phyloP scores from a whole-genome alignment of 2,888 invertebrate genomes.

The Lacanobia oleracea region DNA sequence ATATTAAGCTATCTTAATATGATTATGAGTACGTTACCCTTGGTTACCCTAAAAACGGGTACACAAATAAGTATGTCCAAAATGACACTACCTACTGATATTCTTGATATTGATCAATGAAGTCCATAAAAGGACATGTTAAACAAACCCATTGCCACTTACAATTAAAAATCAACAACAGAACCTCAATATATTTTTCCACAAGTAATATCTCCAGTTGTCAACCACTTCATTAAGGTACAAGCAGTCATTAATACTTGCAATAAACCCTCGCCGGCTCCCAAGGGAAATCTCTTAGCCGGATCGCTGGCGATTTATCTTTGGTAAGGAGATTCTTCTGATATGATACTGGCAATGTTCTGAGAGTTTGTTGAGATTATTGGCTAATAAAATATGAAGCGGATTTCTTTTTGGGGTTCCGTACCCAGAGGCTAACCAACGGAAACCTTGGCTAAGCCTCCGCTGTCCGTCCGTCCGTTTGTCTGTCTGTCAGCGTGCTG shows the following conservation, averaged over 20 bases:
- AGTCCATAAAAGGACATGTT: not conserved
- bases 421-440: too few species aligned
- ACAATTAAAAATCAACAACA: not conserved
- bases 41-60: too few species aligned
- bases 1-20: too few species aligned
- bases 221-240: slow-evolving; percentile 46
- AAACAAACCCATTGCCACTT: not conserved
- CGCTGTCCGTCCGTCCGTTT: too few species aligned
- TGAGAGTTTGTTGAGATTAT: slow-evolving; percentile 33
- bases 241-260: slow-evolving; percentile 37
- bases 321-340: slow-evolving; percentile 31
- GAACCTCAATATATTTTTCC: not conserved
- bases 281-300: slow-evolving; percentile 49
- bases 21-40: too few species aligned
- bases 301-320: slow-evolving; percentile 51
- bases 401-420: too few species aligned
- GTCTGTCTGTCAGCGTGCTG: too few species aligned
- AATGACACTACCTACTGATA: too few species aligned
- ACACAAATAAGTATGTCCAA: too few species aligned
- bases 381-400: slow-evolving; percentile 1
- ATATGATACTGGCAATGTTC: slow-evolving; percentile 21
- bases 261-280: slow-evolving; percentile 34
- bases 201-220: slow-evolving; percentile 8
- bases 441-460: too few species aligned
- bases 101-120: not conserved